Evolutionary conservation across 2,888 invertebrate species (phyloP), one percentile per base, ranked within the genome.

Genomic region (Drosophila pseudotakahashii): DNA sequence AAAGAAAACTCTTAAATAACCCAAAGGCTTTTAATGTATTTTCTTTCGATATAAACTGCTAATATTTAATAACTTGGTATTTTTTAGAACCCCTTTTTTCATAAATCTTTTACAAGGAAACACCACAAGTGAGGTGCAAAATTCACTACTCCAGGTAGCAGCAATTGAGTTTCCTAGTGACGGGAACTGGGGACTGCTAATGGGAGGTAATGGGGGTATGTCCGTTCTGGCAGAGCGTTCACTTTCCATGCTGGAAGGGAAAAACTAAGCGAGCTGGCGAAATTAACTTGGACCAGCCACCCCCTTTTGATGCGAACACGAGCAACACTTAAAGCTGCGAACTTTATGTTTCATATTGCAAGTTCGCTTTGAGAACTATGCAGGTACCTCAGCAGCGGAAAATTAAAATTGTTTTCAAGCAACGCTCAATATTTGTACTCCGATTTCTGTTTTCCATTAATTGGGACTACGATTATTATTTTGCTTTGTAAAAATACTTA

Each of bases 241-340:
- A 67, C 54, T 67, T 66, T 66, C 34, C 54, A 16, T 9, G 67
- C 34, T 53, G 14, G 26, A 34, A 34, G 45, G 53, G 34, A 41
- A 61, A 61, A 62, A 32, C 62, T 23, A 60, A 61, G 62, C 61
- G 55, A 13, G 60, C 30, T n/a, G 32, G 14, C 16, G 36, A 66
- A 67, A 66, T 66, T 67, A 67, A 66, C 47, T 10, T 39, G 32
- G 45, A 66, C 37, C 45, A 37, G 37, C 11, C 16, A 51, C 37
- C 39, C 30, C 16, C 32, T 32, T 41, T n/a, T 19, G n/a, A n/a
- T 11, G 58, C 16, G 9, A 42, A n/a, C 23, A 47, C 30, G 63
- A 50, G 48, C 34, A 10, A 19, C 39, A 41, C 47, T 26, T 47
- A 14, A 34, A 34, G 19, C 10, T 14, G 32, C 23, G 13, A 63